phyloP scores from a whole-genome alignment of 2,888 invertebrate genomes.

The Lysandra coridon region DNA sequence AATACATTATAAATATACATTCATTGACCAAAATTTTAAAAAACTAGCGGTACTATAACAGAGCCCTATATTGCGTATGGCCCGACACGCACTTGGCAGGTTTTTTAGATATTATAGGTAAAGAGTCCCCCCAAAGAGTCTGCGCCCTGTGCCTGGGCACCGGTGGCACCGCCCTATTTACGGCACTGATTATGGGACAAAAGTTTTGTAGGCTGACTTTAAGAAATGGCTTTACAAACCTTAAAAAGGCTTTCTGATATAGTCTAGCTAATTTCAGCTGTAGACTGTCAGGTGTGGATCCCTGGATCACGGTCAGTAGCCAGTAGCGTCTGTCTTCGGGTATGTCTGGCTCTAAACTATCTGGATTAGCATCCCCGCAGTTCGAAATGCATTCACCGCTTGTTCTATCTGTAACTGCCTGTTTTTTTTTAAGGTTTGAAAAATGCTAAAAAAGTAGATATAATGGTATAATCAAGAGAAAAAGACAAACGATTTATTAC shows the following conservation, averaged over 20 bases:
- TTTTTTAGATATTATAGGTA: too few relatives aligned
- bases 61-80: too few relatives aligned
- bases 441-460: neutral
- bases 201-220: neutral
- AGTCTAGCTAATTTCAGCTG: conserved; percentile 87
- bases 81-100: too few relatives aligned
- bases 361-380: conserved; percentile 71
- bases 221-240: conserved; percentile 65
- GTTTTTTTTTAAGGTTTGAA: neutral
- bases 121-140: too few relatives aligned
- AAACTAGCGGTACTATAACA: too few relatives aligned
- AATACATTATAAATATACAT: too few relatives aligned
- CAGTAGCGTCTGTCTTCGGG: conserved; percentile 87
- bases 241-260: conserved; percentile 89
- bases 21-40: too few relatives aligned
- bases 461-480: neutral
- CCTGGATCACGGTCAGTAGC: conserved; percentile 88
- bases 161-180: too few relatives aligned
- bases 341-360: conserved; percentile 76
- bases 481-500: conserved; percentile 46
- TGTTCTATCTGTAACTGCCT: conserved; percentile 73
- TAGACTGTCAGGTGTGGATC: conserved; percentile 81
- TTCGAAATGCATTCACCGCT: conserved; percentile 77
- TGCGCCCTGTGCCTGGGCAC: too few relatives aligned
- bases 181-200: neutral